Conservation (phyloP, 2,113 vertebrate genomes). For the Calidris pygmaea region DNA sequence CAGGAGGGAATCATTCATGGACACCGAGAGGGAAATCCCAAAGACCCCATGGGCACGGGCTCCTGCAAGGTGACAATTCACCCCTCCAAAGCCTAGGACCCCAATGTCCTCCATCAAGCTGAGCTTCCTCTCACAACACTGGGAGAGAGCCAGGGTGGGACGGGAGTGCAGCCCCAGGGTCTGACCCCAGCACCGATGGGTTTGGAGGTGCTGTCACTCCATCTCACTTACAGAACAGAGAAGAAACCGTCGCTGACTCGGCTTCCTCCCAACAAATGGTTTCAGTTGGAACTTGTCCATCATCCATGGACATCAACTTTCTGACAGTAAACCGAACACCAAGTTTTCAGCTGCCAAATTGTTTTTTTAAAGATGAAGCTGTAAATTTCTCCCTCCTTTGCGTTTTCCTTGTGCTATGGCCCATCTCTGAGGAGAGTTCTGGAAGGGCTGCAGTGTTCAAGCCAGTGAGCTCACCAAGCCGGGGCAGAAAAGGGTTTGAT, state of each 20-base stretch:
- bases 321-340: background rate
- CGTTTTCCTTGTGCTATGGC: background rate
- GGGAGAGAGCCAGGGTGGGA: background rate
- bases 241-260: background rate
- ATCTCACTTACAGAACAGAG: background rate
- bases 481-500: background rate
- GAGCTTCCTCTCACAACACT: accelerated
- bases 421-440: background rate
- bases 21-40: background rate
- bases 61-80: background rate
- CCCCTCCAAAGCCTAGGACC: background rate
- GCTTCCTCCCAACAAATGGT: background rate
- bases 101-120: background rate
- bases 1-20: no score
- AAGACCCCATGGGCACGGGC: accelerated
- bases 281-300: background rate
- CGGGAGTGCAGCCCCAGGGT: accelerated
- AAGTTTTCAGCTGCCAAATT: background rate
- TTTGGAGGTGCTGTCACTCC: background rate
- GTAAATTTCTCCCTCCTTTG: background rate
- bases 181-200: background rate
- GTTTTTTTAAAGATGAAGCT: background rate
- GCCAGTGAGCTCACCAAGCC: background rate
- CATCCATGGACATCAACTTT: background rate
- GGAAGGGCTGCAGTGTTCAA: background rate